Conservation (phyloP, 1,140 invertebrate species). For the Lycorma delicatula region DNA sequence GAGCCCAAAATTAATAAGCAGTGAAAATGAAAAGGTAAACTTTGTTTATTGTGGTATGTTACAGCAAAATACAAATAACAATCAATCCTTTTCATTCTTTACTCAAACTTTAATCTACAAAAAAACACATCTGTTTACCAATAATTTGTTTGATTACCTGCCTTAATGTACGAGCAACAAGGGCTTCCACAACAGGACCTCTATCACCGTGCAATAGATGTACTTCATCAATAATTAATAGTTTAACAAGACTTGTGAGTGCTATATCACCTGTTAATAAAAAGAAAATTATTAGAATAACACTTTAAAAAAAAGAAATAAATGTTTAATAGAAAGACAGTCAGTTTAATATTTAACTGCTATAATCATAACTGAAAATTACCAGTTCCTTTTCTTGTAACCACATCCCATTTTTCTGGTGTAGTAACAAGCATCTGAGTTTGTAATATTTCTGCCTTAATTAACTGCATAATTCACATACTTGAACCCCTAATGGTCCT, state of each 20-base stretch:
- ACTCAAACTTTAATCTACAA: too few relatives aligned
- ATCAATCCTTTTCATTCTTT: too few relatives aligned
- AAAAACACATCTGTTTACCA: too few relatives aligned
- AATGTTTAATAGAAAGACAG: too few relatives aligned
- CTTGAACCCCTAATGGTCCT: slow-evolving; percentile 61
- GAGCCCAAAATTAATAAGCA: too few relatives aligned
- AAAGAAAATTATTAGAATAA: neutral
- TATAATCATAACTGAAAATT: too few relatives aligned
- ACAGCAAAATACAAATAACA: too few relatives aligned
- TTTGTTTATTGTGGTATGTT: too few relatives aligned
- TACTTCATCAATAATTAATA: slow-evolving; percentile 98
- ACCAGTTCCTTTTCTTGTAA: slow-evolving; percentile 83
- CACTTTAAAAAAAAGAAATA: neutral
- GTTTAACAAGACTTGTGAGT: slow-evolving; percentile 79
- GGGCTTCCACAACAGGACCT: slow-evolving; percentile 94
- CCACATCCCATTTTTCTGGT: slow-evolving; percentile 99
- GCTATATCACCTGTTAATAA: slow-evolving; percentile 69
- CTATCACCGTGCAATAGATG: slow-evolving; percentile 95
- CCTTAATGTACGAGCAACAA: slow-evolving; percentile 90
- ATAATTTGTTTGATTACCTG: too few relatives aligned
- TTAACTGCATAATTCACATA: slow-evolving; percentile 95
- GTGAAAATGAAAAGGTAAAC: too few relatives aligned
- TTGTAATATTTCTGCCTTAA: slow-evolving; percentile 86
- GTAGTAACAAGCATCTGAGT: slow-evolving; percentile 99
- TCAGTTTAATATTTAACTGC: too few relatives aligned